phyloP scores from a whole-genome alignment of 2,113 vertebrate species.

The Lophius piscatorius region DNA sequence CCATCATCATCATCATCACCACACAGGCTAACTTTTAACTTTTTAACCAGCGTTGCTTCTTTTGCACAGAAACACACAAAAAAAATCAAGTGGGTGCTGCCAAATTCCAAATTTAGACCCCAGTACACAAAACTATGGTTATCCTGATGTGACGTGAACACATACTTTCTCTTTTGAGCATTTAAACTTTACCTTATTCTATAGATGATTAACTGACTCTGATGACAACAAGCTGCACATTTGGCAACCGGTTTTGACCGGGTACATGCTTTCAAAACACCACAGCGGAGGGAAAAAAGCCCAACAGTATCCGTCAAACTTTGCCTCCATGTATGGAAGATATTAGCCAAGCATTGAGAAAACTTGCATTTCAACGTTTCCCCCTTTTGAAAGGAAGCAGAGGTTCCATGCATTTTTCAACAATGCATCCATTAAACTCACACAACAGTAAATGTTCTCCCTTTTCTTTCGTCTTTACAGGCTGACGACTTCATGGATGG shows the following conservation, averaged over 20 bases:
- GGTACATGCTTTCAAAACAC: no score
- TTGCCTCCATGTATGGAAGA: not conserved
- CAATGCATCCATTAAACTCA: not conserved
- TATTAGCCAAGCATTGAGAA: not conserved
- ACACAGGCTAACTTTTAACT: conserved; percentile 10
- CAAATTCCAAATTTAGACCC: not conserved
- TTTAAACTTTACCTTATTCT: no score
- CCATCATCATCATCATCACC: not conserved
- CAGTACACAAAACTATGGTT: no score
- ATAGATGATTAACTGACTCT: no score
- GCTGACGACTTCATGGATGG: not conserved
- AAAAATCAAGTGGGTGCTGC: not conserved
- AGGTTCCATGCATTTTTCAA: not conserved
- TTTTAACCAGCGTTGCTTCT: conserved; percentile 22
- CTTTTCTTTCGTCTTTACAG: conserved; percentile 16
- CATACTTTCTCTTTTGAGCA: no score
- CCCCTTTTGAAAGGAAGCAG: not conserved
- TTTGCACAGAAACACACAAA: conserved; percentile 1
- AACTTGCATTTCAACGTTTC: not conserved
- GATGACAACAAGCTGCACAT: no score
- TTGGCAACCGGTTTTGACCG: no score
- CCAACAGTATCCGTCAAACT: not conserved
- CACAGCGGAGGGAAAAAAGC: no score
- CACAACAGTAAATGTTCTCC: conserved; percentile 1
- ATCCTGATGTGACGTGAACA: no score